A percentile compares a stretch with the other conserved stretches of the same genome.
Evolutionary conservation across 2,797 vertebrate species (phyloP).

Genomic region (Chrosomus eos): DNA sequence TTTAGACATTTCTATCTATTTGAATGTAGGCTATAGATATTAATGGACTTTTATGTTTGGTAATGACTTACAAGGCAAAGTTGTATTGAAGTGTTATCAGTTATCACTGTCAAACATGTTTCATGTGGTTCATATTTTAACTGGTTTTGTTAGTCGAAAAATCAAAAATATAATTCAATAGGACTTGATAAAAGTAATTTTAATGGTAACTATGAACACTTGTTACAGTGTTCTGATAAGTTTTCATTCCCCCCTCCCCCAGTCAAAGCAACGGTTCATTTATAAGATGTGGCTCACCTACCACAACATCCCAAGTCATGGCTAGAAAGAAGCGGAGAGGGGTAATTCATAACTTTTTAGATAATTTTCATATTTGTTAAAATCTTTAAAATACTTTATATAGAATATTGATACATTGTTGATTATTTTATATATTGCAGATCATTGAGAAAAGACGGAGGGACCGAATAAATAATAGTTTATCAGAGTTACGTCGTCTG

Average conservation of each 20-base stretch:
- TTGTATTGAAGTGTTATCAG: neutral
- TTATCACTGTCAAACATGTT: neutral
- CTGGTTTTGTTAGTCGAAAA: neutral
- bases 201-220: neutral
- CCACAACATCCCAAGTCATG: constrained; percentile 89
- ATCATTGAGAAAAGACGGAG: constrained; percentile 95
- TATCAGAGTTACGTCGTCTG: constrained; percentile 90
- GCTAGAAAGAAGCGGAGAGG: constrained; percentile 95
- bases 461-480: constrained; percentile 95
- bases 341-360: constrained; percentile 71
- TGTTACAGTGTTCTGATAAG: neutral
- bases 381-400: neutral
- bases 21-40: neutral
- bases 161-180: neutral
- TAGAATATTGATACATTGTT: neutral
- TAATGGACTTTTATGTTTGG: neutral
- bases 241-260: constrained; percentile 19
- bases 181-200: accelerated
- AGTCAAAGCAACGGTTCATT: constrained; percentile 81
- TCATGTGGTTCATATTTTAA: neutral
- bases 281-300: constrained; percentile 86
- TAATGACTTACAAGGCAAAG: neutral
- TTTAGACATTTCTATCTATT: neutral
- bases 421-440: constrained; percentile 68
- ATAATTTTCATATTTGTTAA: constrained; percentile 13